Percentiles rank a stretch among this genome's conserved stretches.
phyloP scores from a whole-genome alignment of 2,797 vertebrate species.

The Staurois parvus region DNA sequence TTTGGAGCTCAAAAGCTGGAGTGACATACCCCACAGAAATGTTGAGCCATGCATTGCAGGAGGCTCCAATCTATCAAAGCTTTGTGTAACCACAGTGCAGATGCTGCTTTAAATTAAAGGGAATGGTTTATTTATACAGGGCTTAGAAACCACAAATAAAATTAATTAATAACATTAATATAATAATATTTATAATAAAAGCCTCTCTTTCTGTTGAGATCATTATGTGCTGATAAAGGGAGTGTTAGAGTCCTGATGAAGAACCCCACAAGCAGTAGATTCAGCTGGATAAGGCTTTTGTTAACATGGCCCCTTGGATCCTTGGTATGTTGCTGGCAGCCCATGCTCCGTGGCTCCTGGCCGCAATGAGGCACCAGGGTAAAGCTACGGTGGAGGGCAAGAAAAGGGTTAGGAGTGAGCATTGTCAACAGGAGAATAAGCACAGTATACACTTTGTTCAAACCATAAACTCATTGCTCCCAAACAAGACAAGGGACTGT shows the following conservation, averaged over 20 bases:
- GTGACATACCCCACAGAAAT: slow-evolving; percentile 4
- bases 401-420: background rate
- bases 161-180: slow-evolving; percentile 64
- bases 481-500: slow-evolving; percentile 86
- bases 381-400: slow-evolving; percentile 53
- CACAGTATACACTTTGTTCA: slow-evolving; percentile 74
- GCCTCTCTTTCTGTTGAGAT: slow-evolving; percentile 51
- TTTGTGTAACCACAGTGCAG: slow-evolving; percentile 54
- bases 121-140: slow-evolving; percentile 60
- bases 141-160: slow-evolving; percentile 62
- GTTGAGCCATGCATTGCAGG: slow-evolving; percentile 32
- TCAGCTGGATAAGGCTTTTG: slow-evolving; percentile 52
- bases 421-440: slow-evolving; percentile 22
- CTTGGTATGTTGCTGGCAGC: slow-evolving; percentile 40
- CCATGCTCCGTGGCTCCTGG: slow-evolving; percentile 45
- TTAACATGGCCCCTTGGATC: slow-evolving; percentile 42
- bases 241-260: slow-evolving; percentile 42
- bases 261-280: slow-evolving; percentile 21
- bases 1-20: background rate
- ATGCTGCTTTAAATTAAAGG: slow-evolving; percentile 61
- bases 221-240: slow-evolving; percentile 36
- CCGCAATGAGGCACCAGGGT: slow-evolving; percentile 29
- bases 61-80: slow-evolving; percentile 48
- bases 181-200: slow-evolving; percentile 63
- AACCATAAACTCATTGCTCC: slow-evolving; percentile 98